phyloP scores from a whole-genome alignment of 2,888 invertebrate genomes.

The Vesta saturnalis region DNA sequence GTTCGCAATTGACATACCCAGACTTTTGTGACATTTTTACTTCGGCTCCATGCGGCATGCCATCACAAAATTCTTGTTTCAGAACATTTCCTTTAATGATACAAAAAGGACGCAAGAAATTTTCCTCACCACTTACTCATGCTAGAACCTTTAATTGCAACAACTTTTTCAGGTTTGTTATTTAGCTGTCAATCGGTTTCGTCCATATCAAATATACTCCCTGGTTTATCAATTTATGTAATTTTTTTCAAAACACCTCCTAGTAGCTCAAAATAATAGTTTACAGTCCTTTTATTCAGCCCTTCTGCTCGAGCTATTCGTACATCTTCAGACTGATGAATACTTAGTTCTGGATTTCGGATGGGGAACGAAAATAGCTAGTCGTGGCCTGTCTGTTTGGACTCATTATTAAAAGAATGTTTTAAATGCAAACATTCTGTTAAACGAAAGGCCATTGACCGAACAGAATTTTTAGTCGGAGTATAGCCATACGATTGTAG shows the following conservation, averaged over 20 bases:
- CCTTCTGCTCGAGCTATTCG: too few species aligned
- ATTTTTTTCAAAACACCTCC: not conserved
- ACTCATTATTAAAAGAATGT: not conserved
- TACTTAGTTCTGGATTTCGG: not conserved
- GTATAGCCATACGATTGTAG: too few species aligned
- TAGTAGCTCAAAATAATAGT: not conserved
- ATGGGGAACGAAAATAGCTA: not conserved
- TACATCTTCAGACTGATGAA: not conserved
- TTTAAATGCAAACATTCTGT: too few species aligned
- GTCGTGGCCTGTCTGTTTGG: not conserved
- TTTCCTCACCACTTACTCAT: not conserved
- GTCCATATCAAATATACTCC: not conserved
- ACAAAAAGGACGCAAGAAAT: not conserved
- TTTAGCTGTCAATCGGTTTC: not conserved
- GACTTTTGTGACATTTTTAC: too few species aligned
- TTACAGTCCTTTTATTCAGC: not conserved
- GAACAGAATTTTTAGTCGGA: too few species aligned
- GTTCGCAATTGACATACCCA: not conserved
- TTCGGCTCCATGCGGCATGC: too few species aligned
- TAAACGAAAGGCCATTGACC: too few species aligned
- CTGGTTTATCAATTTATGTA: not conserved
- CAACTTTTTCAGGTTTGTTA: not conserved
- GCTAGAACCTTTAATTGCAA: not conserved
- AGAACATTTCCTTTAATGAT: not conserved
- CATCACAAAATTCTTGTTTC: not conserved